phyloP scores from a whole-genome alignment of 1,140 invertebrate genomes.

The Macrosteles quadrilineatus region DNA sequence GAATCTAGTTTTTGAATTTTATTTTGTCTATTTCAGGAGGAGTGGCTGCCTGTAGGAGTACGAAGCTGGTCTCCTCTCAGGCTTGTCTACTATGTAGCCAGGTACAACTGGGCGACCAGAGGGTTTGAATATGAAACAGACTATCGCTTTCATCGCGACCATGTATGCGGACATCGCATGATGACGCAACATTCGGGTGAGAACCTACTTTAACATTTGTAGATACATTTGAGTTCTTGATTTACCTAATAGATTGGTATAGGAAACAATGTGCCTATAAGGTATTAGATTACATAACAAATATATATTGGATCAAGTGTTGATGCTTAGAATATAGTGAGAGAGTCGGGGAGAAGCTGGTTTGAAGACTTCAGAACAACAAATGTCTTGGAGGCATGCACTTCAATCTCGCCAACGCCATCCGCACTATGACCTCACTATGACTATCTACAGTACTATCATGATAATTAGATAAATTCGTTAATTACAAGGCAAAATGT shows the following conservation, averaged over 20 bases:
- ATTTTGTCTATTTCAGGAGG: conserved; percentile 50
- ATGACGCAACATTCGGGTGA: conserved; percentile 62
- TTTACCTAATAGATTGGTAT: no score
- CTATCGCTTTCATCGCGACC: conserved; percentile 68
- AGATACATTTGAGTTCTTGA: not conserved
- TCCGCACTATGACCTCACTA: no score
- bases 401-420: no score
- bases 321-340: no score
- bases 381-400: no score
- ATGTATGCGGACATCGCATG: conserved; percentile 64
- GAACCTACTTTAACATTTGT: not conserved
- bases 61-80: conserved; percentile 66
- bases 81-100: conserved; percentile 67
- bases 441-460: no score
- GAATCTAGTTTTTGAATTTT: no score
- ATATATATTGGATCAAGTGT: not conserved
- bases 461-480: no score
- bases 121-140: conserved; percentile 67
- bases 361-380: no score
- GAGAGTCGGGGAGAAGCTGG: no score
- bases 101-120: conserved; percentile 62
- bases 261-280: not conserved
- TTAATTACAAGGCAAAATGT: no score
- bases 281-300: not conserved
- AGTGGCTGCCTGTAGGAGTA: conserved; percentile 68